Evolutionary conservation across 2,797 vertebrate genomes (phyloP), one percentile per base, ranked within the genome.

Genomic region (Yasuhikotakia modesta): DNA sequence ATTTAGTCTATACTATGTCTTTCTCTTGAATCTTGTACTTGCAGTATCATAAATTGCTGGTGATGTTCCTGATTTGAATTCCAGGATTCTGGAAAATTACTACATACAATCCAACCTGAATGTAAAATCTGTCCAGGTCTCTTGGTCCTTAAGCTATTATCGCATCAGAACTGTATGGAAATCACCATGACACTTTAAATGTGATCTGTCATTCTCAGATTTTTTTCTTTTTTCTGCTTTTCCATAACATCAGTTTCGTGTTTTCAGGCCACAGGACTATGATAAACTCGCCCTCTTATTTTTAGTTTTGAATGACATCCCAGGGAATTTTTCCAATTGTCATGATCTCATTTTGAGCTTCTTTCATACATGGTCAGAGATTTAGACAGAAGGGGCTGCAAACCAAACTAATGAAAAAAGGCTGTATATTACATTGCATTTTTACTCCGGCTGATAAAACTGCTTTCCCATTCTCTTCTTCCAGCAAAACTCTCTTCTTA

Each of bases 291-390:
- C 74, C 84, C 32, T 83, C 74, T 83, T 87, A 82, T 76, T 83
- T 89, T 86, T 88, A 88, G 82, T 88, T 86, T 89, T 92, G 91
- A 92, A 88, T 93, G 91, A 91, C 91, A 88, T 89, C 86, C 81
- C 48, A 48, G 79, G 69, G 81, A 90, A 92, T 93, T 89, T 90
- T 90, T 92, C 73, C 85, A 90, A 92, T 91, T 90, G 90, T 90
- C 87, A 86, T 83, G 85, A 89, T 90, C 85, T 89, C 81, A 89
- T 92, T 91, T 91, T 85, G 43, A 72, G 48, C 82, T 86, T 67
- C 52, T 84, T 76, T 87, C 76, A 76, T 82, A 73, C 80, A 75
- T 72, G 21, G 70, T 60, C 67, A 4, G 77, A 84, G 82, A 89
- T 83, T 84, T 85, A 55, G 76, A 14, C 3, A 4, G 27, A 53